These are phyloP conservation scores for Dryococelus australis DNA, from an alignment of 2,888 invertebrate genomes.

Conservation along the genomic window DNA sequence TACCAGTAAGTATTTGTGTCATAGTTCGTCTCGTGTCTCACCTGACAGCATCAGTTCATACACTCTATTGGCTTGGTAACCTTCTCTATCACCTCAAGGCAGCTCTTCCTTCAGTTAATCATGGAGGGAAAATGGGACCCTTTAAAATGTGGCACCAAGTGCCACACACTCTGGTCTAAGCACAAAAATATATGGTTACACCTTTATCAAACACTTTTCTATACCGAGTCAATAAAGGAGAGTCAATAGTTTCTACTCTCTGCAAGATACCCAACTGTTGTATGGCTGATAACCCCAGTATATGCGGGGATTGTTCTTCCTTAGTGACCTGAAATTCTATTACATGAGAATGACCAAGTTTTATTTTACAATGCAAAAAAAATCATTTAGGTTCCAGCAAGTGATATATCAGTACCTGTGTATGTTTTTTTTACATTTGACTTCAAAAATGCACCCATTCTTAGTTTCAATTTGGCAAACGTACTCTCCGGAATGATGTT, in stretches of 20 bases:
- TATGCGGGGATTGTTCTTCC: no score
- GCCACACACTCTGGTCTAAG: not conserved
- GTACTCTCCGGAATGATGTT: not conserved
- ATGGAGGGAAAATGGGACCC: not conserved
- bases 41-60: no score
- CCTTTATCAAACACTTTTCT: no score
- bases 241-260: no score
- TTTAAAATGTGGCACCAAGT: not conserved
- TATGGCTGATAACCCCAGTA: no score
- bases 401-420: not conserved
- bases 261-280: no score
- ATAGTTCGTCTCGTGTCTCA: no score
- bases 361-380: not conserved
- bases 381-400: not conserved
- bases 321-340: no score
- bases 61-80: not conserved
- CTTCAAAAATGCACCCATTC: not conserved
- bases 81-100: not conserved
- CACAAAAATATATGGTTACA: not conserved
- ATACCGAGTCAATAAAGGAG: no score
- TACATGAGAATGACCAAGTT: no score
- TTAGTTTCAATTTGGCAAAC: not conserved
- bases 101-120: not conserved
- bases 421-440: constrained; percentile 38
- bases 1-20: no score